These are phyloP conservation scores for Sebastolobus altivelis DNA, from an alignment of 2,797 vertebrate species.

Conservation along the genomic window DNA sequence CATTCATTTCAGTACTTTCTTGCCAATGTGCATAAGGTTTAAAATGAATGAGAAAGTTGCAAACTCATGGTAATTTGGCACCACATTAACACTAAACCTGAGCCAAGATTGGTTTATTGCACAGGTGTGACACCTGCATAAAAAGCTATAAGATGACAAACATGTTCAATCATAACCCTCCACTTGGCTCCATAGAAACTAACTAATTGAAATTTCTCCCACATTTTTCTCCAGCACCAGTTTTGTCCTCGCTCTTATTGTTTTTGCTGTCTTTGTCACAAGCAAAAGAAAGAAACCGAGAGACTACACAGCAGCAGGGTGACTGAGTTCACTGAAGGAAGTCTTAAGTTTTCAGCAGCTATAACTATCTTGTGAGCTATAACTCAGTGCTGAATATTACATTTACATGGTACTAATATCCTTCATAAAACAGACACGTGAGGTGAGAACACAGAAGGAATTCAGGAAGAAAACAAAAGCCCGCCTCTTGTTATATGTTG, in stretches of 20 bases:
- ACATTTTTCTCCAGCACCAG: neutral
- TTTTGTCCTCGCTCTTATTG: neutral
- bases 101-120: slow-evolving; percentile 10
- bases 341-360: neutral
- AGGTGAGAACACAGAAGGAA: neutral
- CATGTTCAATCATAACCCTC: neutral
- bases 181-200: neutral
- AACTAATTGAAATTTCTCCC: neutral
- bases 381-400: neutral
- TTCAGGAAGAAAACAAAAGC: neutral
- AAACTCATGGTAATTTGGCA: neutral
- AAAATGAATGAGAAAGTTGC: neutral
- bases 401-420: neutral
- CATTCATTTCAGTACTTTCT: neutral
- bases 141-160: slow-evolving; percentile 2
- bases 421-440: neutral
- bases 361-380: neutral
- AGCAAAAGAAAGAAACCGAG: neutral
- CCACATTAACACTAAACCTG: neutral
- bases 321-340: neutral
- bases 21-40: neutral
- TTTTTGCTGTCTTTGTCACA: neutral
- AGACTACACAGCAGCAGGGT: neutral
- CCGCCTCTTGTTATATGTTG: neutral
- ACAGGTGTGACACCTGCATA: slow-evolving; percentile 21